Conservation (phyloP, 2,797 vertebrate genomes). For the Poeciliopsis presidionis region DNA sequence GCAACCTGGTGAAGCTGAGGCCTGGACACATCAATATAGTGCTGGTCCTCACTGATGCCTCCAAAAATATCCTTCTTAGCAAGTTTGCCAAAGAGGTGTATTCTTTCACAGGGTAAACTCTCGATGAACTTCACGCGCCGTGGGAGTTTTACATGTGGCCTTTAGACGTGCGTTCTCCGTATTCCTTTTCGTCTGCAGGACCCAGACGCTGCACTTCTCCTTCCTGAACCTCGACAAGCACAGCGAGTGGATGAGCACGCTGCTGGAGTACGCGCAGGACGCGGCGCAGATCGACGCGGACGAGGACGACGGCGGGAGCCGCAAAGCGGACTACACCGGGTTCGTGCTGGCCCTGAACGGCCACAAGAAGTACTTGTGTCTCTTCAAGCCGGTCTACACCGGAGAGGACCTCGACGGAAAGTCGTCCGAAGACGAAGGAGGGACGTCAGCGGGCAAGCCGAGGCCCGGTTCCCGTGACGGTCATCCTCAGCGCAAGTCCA, state of each 20-base stretch:
- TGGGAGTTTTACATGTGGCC: background rate
- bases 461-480: conserved; percentile 75
- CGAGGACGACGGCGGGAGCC: conserved; percentile 84
- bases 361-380: conserved; percentile 97
- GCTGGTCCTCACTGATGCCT: conserved; percentile 89
- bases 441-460: conserved; percentile 33
- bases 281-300: conserved; percentile 87
- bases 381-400: conserved; percentile 90
- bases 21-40: conserved; percentile 98
- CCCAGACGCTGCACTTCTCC: conserved; percentile 94
- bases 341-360: conserved; percentile 95
- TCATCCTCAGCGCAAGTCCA: conserved; percentile 75
- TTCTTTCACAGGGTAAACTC: conserved; percentile 90
- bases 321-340: conserved; percentile 88
- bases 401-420: conserved; percentile 78
- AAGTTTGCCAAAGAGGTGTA: conserved; percentile 97
- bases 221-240: conserved; percentile 98
- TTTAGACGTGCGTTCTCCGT: background rate
- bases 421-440: conserved; percentile 81
- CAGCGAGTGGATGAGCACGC: conserved; percentile 89
- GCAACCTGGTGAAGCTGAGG: conserved; percentile 93
- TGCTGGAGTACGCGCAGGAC: conserved; percentile 91
- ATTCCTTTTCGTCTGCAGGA: conserved; percentile 73
- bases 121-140: background rate
- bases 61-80: conserved; percentile 93